Evolutionary conservation across 2,113 vertebrate species (phyloP).

Genomic region (Myiagra hebetior): DNA sequence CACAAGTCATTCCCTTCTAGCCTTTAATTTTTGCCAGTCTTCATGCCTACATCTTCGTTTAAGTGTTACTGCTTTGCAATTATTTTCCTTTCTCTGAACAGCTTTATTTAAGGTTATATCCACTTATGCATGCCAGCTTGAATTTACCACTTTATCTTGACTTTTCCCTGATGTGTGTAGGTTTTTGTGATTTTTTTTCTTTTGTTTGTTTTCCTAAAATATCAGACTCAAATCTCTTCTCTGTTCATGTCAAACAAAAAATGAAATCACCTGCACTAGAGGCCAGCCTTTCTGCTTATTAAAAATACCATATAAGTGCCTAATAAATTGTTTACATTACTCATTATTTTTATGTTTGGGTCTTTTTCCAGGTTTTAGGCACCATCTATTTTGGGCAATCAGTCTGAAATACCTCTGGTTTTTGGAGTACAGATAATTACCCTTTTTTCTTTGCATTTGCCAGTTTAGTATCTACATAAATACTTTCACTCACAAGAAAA

Average conservation of each 20-base stretch:
- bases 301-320: not conserved
- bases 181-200: not conserved
- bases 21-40: slow-evolving; percentile 40
- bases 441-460: not conserved
- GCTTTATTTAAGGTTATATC: not conserved
- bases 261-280: not conserved
- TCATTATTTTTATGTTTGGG: not conserved
- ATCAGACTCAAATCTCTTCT: not conserved
- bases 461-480: not conserved
- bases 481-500: not conserved
- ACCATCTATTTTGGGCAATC: not conserved
- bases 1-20: slow-evolving; percentile 37
- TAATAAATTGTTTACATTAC: not conserved
- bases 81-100: slow-evolving; percentile 7
- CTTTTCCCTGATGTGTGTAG: not conserved
- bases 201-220: not conserved
- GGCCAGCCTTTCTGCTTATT: not conserved
- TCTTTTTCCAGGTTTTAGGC: not conserved
- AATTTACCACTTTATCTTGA: not conserved
- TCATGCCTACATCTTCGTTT: not conserved
- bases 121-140: not conserved
- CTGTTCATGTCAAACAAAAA: not conserved
- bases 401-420: not conserved
- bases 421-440: not conserved
- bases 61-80: slow-evolving; percentile 11